Percentiles rank a stretch among this genome's conserved stretches.
Evolutionary conservation across 1,140 invertebrate genomes (phyloP).

Genomic region (Laodelphax striatellus): DNA sequence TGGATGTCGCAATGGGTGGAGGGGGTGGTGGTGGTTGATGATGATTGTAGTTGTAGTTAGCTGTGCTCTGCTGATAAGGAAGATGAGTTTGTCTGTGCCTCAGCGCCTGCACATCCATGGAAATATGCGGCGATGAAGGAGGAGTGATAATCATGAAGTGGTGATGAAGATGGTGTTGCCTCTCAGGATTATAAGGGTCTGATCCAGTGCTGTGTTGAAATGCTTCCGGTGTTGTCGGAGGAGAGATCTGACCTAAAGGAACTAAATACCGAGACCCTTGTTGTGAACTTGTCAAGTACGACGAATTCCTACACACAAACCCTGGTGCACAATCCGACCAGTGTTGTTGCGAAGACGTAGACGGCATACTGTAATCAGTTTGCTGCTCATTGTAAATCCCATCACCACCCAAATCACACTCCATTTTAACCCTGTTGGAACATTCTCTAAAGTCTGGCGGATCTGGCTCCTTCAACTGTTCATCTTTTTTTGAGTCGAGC

Average conservation of each 20-base stretch:
- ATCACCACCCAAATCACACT: not conserved
- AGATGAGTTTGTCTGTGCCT: not conserved
- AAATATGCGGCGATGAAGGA: conserved; percentile 24
- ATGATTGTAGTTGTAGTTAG: conserved; percentile 1
- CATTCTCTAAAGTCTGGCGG: not conserved
- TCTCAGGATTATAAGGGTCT: not conserved
- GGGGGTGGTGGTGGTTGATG: not conserved
- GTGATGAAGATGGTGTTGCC: conserved; percentile 9
- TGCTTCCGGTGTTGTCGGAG: conserved; percentile 11
- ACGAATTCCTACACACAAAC: too few species aligned
- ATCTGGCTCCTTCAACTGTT: not conserved
- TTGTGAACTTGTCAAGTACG: too few species aligned
- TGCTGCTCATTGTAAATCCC: too few species aligned
- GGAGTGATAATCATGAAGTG: conserved; percentile 27
- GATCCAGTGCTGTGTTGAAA: not conserved
- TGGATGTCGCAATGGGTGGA: conserved; percentile 1
- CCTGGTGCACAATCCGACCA: too few species aligned
- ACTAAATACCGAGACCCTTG: conserved; percentile 8
- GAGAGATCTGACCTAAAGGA: conserved; percentile 15
- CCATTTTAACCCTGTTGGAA: not conserved
- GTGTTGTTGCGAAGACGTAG: too few species aligned
- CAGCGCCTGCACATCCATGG: conserved; percentile 3
- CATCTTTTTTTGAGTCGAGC: not conserved
- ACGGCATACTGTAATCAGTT: too few species aligned
- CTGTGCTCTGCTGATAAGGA: too few species aligned